phyloP scores from a whole-genome alignment of 2,888 invertebrate genomes.

The Noctua fimbriata region DNA sequence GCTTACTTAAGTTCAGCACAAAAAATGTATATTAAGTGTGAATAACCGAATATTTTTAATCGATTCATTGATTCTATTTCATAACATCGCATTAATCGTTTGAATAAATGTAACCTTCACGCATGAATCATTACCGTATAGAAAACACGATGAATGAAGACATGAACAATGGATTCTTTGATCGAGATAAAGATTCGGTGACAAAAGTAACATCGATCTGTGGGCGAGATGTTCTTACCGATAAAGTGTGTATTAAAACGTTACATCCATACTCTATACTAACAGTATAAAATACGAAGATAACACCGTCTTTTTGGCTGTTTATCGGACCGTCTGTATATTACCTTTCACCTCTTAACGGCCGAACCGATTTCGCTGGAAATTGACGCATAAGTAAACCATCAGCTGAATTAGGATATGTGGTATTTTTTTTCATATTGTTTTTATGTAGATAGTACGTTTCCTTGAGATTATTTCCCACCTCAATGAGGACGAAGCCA shows the following conservation, averaged over 20 bases:
- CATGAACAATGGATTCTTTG: conserved; percentile 70
- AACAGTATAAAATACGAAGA: background rate
- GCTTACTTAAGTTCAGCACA: conserved; percentile 47
- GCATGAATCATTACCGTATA: conserved; percentile 67
- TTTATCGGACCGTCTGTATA: background rate
- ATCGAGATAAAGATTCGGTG: conserved; percentile 72
- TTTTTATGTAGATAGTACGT: background rate
- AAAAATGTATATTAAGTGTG: conserved; percentile 27
- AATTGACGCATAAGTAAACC: background rate
- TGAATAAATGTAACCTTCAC: conserved; percentile 68
- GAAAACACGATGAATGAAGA: conserved; percentile 67
- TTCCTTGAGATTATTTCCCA: background rate
- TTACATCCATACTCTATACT: background rate
- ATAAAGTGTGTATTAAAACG: conserved; percentile 59
- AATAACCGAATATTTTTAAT: conserved; percentile 48
- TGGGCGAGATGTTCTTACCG: conserved; percentile 70
- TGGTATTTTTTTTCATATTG: background rate
- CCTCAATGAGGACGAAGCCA: background rate
- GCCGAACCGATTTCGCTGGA: too few species aligned
- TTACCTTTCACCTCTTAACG: background rate
- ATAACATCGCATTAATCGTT: conserved; percentile 58
- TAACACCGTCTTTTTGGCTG: background rate
- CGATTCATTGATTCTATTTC: conserved; percentile 61
- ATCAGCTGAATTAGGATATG: background rate
- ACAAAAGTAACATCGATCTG: conserved; percentile 75